Conservation (phyloP, 2,888 invertebrate genomes). For the Deroplatys truncata region DNA sequence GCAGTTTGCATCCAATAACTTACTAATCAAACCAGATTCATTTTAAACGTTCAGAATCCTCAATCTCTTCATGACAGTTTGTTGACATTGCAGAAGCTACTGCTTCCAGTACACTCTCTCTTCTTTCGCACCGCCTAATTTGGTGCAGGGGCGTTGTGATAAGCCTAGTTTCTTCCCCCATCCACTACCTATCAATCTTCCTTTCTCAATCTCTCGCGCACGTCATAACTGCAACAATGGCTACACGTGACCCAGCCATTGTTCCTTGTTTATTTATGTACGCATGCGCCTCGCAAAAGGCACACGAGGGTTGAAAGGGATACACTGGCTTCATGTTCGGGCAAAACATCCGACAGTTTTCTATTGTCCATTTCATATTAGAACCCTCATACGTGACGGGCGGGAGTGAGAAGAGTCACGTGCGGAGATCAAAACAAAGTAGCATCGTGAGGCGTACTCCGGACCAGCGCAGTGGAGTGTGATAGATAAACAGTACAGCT, state of each 20-base stretch:
- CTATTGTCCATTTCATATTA: slow-evolving; percentile 4
- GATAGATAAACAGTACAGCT: too few relatives aligned
- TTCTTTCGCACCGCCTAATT: neutral
- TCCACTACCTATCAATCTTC: neutral
- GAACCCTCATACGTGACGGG: neutral
- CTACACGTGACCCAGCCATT: neutral
- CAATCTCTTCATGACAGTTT: neutral
- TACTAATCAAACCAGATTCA: neutral
- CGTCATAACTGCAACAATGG: slow-evolving; percentile 12
- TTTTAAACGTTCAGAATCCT: neutral
- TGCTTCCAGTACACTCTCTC: neutral
- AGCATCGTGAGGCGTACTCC: neutral
- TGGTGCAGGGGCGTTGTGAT: neutral
- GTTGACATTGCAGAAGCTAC: neutral
- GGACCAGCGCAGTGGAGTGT: neutral
- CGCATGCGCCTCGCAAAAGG: slow-evolving; percentile 17
- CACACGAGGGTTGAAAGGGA: slow-evolving; percentile 18
- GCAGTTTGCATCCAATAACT: too few relatives aligned
- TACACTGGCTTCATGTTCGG: neutral
- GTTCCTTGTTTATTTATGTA: slow-evolving; percentile 14
- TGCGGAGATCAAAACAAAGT: slow-evolving; percentile 17
- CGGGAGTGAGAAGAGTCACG: neutral
- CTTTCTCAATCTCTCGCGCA: neutral
- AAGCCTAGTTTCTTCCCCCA: neutral
- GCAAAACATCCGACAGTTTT: slow-evolving; percentile 2